Evolutionary conservation across 2,113 vertebrate genomes (phyloP).

Genomic region (Elephas maximus): DNA sequence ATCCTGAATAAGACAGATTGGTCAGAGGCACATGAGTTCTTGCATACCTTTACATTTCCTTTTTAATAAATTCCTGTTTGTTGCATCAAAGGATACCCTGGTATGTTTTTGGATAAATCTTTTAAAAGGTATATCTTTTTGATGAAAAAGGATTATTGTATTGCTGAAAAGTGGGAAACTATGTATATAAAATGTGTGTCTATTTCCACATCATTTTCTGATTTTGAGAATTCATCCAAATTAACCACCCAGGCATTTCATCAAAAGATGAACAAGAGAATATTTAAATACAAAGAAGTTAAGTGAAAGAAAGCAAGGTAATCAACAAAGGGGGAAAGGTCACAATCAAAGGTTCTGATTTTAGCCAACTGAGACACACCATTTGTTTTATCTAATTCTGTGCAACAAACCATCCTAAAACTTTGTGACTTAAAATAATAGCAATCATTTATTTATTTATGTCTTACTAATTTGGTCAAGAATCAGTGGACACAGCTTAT

Average conservation of each 20-base stretch:
- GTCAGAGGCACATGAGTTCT: background rate
- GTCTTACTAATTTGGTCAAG: background rate
- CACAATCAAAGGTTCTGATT: background rate
- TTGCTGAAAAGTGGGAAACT: background rate
- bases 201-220: slow-evolving; percentile 24
- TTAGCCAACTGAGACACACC: background rate
- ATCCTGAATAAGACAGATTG: background rate
- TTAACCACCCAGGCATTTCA: background rate
- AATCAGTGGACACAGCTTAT: background rate
- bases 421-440: background rate
- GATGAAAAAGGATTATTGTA: slow-evolving; percentile 25
- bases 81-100: background rate
- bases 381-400: background rate
- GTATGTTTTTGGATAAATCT: background rate
- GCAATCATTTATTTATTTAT: background rate
- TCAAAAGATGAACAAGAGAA: background rate
- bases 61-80: background rate
- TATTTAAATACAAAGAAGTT: background rate
- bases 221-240: slow-evolving; percentile 19
- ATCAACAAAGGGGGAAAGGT: slow-evolving; percentile 13
- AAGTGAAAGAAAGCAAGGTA: background rate
- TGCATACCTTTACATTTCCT: background rate
- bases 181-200: background rate
- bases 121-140: background rate
- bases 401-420: background rate